Evolutionary conservation across 2,113 vertebrate species (phyloP), one percentile per base, ranked within the genome.

Genomic region (Elachura formosa): DNA sequence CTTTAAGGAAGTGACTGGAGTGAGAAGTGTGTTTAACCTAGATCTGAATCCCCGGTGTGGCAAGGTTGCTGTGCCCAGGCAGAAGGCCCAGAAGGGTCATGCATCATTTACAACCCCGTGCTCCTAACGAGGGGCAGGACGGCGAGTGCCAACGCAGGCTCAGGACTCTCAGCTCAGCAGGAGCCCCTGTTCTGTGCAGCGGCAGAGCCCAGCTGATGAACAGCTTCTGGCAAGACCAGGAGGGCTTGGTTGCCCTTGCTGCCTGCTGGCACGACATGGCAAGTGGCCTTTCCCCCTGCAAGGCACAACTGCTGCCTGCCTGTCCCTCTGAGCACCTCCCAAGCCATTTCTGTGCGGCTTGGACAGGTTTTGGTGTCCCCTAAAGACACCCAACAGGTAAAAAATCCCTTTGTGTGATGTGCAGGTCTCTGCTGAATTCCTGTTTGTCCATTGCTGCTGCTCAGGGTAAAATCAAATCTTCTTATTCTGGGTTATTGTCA

Each of bases 1-100:
- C 67, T 95, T 80, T 76, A 45, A 74, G 71, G 78, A 89, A n/a
- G 62, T 63, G 84, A 21, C 21, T 66, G 81, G 38, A 85, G 71
- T 69, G 89, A 54, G 74, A 54, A 79, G 46, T 52, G 25, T 83
- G 89, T 62, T 66, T 96, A 95, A 89, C 95, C 93, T 55, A 95
- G 74, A 96, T 97, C 92, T 82, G 5, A 87, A 97, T 96, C 95
- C 94, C 73, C 1, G 89, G 12, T 22, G 69, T 12, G 54, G 81
- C 58, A 15, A 72, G 63, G 87, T 85, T 96, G 71, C 87, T 76
- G 92, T 76, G 77, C 87, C 81, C 87, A 62, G 76, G 93, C 95
- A 94, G 78, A 69, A 89, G 91, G 93, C 95, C 94, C 91, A 61
- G 91, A 95, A 96, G 93, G 93, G 81, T 93, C 21, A 94, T 97